A percentile compares a stretch with the other conserved stretches of the same genome.
phyloP scores from a whole-genome alignment of 1,140 invertebrate genomes.

The Zaprionus vittiger region DNA sequence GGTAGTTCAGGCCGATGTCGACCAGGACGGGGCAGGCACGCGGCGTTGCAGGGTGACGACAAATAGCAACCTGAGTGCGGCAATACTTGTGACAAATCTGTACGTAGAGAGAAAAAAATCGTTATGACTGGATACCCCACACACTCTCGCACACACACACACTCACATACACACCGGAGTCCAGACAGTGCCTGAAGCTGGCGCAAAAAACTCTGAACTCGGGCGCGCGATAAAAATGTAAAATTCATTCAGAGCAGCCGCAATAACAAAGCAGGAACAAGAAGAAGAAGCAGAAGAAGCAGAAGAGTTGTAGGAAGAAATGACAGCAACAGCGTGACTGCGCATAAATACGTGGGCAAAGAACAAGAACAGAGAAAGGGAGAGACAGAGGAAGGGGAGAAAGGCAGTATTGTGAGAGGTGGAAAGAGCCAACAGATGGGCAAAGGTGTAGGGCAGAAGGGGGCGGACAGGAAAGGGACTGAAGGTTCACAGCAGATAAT shows the following conservation, averaged over 20 bases:
- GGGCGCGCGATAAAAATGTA: constrained; percentile 75
- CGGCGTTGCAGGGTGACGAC: constrained; percentile 52
- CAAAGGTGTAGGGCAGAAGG: neutral
- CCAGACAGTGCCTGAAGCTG: constrained; percentile 1
- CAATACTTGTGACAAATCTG: constrained; percentile 79
- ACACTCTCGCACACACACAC: constrained; percentile 35
- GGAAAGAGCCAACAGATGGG: constrained; percentile 3
- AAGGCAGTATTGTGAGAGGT: neutral
- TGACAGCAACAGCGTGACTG: constrained; percentile 76
- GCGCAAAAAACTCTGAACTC: constrained; percentile 16
- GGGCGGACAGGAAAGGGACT: neutral
- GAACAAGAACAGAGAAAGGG: constrained; percentile 39
- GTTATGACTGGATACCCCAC: constrained; percentile 49
- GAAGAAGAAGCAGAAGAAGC: constrained; percentile 29
- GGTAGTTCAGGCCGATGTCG: constrained; percentile 3
- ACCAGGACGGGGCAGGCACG: constrained; percentile 6
- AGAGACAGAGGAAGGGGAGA: neutral
- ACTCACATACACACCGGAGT: neutral
- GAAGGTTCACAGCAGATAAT: constrained; percentile 9
- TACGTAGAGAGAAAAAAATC: constrained; percentile 36
- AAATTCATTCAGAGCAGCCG: constrained; percentile 70
- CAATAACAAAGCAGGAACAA: constrained; percentile 34
- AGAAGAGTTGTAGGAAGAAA: constrained; percentile 33
- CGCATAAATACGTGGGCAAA: constrained; percentile 74
- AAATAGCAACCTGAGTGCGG: constrained; percentile 71